Evolutionary conservation across 2,113 vertebrate species (phyloP), one percentile per base, ranked within the genome.

Genomic region (Asarcornis scutulata): DNA sequence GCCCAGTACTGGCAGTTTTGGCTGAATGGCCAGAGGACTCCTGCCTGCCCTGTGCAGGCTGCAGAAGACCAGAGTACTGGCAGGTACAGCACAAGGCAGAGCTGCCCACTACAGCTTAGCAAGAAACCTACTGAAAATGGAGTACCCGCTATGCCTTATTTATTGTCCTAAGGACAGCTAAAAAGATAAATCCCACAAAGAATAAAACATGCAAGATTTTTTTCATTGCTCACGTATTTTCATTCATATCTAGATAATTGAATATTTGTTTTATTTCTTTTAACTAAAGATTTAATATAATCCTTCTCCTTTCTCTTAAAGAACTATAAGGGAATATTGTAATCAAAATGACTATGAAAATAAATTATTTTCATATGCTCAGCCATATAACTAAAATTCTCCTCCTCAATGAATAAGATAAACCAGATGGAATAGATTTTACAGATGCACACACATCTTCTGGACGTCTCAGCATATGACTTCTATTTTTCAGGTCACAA

Each of bases 401-500:
- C 36, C 66, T 89, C 52, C 40, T 66, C 48, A 31, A 1, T 32
- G 18, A 72, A 46, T 18, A 56, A 78, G 23, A 83, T 25, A 60
- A 81, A 90, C 59, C 23, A 95, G 23, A 86, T 44, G 48, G 52
- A 88, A 74, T 4, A 77, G 50, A 80, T 90, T 77, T 91, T 50
- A 31, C 75, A 53, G 46, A 73, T 5, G 11, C 27, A 53, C 11
- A n/a, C n/a, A 42, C n/a, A 53, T 53, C 67, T 71, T 53, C 66
- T 79, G 63, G 81, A 76, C 63, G 38, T 72, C 40, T 32, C 32
- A 64, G 34, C 25, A 26, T 32, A 34, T 7, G 18, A 66, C 44
- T n/a, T 75, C 40, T 62, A 15, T n/a, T 86, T 89, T 77, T 87
- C 80, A 95, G 88, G 76, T 93, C 80, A 86, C 21, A 14, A 21